Conservation (phyloP, 2,888 invertebrate genomes). For the Eurytoma adleriae region DNA sequence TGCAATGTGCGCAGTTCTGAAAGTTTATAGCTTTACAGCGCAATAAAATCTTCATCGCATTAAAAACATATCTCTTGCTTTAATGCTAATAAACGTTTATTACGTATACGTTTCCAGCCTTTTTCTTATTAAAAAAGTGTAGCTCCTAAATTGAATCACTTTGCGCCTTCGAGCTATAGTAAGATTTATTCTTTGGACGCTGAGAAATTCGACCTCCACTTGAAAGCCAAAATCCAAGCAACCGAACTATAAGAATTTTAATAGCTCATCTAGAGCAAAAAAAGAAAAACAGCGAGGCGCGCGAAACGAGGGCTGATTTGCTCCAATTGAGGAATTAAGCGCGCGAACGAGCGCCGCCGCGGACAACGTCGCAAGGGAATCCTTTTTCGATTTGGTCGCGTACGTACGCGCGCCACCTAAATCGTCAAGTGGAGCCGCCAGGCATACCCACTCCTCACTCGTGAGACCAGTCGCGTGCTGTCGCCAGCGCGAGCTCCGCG, state of each 20-base stretch:
- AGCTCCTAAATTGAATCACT: too few species aligned
- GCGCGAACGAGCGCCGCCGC: neutral
- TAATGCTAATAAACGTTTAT: too few species aligned
- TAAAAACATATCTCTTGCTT: too few species aligned
- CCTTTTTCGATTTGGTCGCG: slow-evolving; percentile 2
- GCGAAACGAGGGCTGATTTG: slow-evolving; percentile 1
- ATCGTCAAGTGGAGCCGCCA: neutral
- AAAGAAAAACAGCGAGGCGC: neutral
- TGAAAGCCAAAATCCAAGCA: neutral
- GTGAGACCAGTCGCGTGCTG: slow-evolving; percentile 44
- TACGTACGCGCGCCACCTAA: neutral
- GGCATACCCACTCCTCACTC: too few species aligned
- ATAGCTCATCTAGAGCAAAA: too few species aligned
- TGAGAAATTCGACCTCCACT: neutral
- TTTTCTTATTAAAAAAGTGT: too few species aligned
- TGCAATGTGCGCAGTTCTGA: too few species aligned
- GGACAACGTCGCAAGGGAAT: neutral
- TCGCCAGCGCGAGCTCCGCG: slow-evolving; percentile 35
- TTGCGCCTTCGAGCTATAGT: too few species aligned
- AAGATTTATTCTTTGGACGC: neutral
- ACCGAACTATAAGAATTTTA: too few species aligned
- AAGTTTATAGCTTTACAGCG: too few species aligned
- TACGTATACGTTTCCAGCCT: too few species aligned
- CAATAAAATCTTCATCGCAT: too few species aligned
- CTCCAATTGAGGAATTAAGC: slow-evolving; percentile 15